A percentile compares a stretch with the other conserved stretches of the same genome.
Evolutionary conservation across 2,797 vertebrate genomes (phyloP).

Genomic region (Mormyrops attenuatus): DNA sequence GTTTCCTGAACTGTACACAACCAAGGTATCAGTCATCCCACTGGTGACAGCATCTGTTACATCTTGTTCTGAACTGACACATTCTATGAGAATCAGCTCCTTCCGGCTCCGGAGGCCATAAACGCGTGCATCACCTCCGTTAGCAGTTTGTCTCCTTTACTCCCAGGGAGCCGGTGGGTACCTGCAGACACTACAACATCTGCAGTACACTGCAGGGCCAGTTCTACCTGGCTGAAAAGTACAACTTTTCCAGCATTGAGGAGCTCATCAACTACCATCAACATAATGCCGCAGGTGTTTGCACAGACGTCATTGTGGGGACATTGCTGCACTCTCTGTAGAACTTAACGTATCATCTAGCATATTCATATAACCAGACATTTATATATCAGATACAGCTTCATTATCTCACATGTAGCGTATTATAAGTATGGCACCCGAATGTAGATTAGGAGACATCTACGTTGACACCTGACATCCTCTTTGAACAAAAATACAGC

Average conservation of each 20-base stretch:
- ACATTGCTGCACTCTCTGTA: not conserved
- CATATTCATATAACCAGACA: not conserved
- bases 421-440: not conserved
- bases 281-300: slow-evolving; percentile 88
- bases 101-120: not conserved
- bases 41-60: not conserved
- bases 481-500: not conserved
- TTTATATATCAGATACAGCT: not conserved
- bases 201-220: slow-evolving; percentile 76
- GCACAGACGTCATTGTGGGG: not conserved
- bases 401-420: not conserved
- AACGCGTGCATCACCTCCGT: not conserved
- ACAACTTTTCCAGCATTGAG: slow-evolving; percentile 80
- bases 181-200: slow-evolving; percentile 89
- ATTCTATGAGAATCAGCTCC: not conserved
- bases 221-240: slow-evolving; percentile 93
- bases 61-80: not conserved
- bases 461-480: not conserved
- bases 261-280: slow-evolving; percentile 96
- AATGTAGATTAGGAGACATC: not conserved
- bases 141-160: not conserved
- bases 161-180: slow-evolving; percentile 70
- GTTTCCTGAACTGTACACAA: slow-evolving; percentile 25
- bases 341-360: not conserved
- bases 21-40: not conserved